phyloP scores from a whole-genome alignment of 2,113 vertebrate species.

The Nestor notabilis region DNA sequence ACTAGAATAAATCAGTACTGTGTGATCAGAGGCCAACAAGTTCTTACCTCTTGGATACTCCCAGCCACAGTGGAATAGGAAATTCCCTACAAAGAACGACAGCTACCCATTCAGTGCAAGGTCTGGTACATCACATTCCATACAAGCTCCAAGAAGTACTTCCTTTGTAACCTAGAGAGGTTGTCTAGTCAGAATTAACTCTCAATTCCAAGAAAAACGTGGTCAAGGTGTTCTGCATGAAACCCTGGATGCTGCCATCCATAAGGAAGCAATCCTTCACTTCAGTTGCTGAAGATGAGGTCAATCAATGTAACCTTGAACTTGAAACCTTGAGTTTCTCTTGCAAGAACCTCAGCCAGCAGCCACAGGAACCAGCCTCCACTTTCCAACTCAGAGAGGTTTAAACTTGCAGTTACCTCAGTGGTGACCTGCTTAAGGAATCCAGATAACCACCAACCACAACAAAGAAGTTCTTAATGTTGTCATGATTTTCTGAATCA shows the following conservation, averaged over 20 bases:
- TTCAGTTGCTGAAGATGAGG: background rate
- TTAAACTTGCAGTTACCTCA: background rate
- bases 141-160: background rate
- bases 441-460: background rate
- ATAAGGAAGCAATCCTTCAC: background rate
- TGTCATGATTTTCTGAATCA: background rate
- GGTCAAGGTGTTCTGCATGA: background rate
- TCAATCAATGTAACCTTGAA: background rate
- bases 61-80: slow-evolving; percentile 47
- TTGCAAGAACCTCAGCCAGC: background rate
- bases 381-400: background rate
- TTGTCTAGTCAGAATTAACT: background rate
- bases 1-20: background rate
- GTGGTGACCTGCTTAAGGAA: background rate
- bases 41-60: slow-evolving; percentile 46
- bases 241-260: fast-evolving
- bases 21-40: slow-evolving; percentile 15
- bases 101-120: slow-evolving; percentile 1
- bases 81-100: slow-evolving; percentile 53
- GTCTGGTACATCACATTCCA: background rate
- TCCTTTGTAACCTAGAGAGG: background rate
- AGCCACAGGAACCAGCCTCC: background rate
- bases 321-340: too few relatives aligned
- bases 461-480: background rate
- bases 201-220: background rate